A percentile compares a stretch with the other conserved stretches of the same genome.
These are phyloP conservation scores for Montipora cactus DNA, from an alignment of 64 coral and sea anemone species.

Conservation along the genomic window DNA sequence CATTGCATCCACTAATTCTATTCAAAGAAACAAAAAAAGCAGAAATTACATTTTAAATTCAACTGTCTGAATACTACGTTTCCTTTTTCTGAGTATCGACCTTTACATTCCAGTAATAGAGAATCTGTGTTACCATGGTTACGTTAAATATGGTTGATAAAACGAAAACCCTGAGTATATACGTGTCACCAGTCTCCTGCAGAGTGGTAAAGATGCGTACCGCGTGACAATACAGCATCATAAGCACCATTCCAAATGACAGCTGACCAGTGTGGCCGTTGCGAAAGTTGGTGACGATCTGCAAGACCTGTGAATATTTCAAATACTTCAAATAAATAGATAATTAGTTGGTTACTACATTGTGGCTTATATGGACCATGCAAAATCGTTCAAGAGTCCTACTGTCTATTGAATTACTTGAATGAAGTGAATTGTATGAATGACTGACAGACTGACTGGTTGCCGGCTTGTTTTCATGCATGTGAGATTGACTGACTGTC, in stretches of 20 bases:
- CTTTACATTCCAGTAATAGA: constrained; percentile 87
- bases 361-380: no score
- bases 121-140: constrained; percentile 78
- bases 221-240: constrained; percentile 73
- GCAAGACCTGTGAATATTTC: constrained; percentile 59
- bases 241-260: constrained; percentile 81
- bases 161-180: constrained; percentile 74
- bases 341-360: background rate
- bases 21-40: background rate
- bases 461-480: no score
- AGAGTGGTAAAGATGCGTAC: constrained; percentile 92
- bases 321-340: background rate
- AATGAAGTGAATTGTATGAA: no score
- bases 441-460: no score
- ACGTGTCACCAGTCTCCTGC: constrained; percentile 86
- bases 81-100: constrained; percentile 66
- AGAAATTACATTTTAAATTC: background rate
- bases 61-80: background rate
- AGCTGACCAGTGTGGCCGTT: constrained; percentile 94
- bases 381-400: no score
- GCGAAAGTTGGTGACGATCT: constrained; percentile 83
- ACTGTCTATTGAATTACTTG: no score
- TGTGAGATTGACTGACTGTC: no score
- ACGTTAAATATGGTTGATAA: constrained; percentile 73
- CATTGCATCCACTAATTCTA: no score